Base-by-base conservation (phyloP, 37 sponge, comb jelly and placozoan genomes). In the Oopsacas minuta region DNA sequence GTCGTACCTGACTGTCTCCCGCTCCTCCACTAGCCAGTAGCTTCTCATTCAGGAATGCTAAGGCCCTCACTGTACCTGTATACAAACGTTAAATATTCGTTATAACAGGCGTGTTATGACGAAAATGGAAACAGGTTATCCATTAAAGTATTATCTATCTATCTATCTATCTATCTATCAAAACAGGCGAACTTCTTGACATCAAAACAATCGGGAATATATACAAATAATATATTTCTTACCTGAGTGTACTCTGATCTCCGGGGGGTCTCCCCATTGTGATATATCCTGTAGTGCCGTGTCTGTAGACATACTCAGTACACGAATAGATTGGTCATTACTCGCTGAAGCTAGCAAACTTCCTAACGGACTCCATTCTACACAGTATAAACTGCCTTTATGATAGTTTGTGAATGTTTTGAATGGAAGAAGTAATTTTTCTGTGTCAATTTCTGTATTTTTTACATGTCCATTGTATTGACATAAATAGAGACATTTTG, bases 321-420 rank as follows among this genome's bases (percentile, higher is more conserved):
- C 86, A 22, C 84, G 49, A 22, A 95, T 85, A 36, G 86, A 39
- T 46, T 95, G 90, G 83, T 95, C 95, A 81, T 95, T 95, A 36
- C 94, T 93, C 0, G 96, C 98, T 34, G 98, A 94, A 23, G 95
- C 98, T 23, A 97, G 81, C 7, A 94, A 53, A 35, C 37, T 83
- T 12, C 86, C 84, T 53, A 88, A 82, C 22, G 52, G 81, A 75
- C 52, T 87, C 98, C 98, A 97, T 15, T 93, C 88, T 38, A 94
- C 52, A 37, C 93, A 90, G 84, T 97, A 97, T 69, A 97, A 91
- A 23, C 96, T 94, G 5, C 98, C 93, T 28, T 87, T 84, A 85
- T 97, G 98, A 86, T 97, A 89, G 38, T 51, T 82, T 0, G 85
- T 61, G 22, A 61, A 61, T 25, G 36, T 37, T 17, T 82, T 38